Evolutionary conservation across 2,113 vertebrate genomes (phyloP).

Genomic region (Eptesicus fuscus): DNA sequence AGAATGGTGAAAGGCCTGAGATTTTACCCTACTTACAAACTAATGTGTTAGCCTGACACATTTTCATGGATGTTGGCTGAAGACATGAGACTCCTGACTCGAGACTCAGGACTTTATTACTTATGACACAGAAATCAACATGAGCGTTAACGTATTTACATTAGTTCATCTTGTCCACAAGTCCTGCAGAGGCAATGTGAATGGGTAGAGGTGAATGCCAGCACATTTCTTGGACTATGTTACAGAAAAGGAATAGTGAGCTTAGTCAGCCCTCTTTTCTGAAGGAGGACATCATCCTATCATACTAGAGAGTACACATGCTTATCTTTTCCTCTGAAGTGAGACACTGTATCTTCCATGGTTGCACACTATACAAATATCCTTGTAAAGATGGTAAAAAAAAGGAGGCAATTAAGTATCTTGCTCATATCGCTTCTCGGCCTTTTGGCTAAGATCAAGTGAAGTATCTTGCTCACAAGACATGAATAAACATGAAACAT

Average conservation of each 20-base stretch:
- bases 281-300: neutral
- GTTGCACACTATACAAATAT: neutral
- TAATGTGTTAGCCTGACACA: neutral
- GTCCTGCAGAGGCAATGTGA: neutral
- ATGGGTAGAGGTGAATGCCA: neutral
- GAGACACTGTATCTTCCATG: neutral
- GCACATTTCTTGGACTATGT: neutral
- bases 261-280: neutral
- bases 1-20: neutral
- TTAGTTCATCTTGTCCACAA: neutral
- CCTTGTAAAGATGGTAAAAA: neutral
- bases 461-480: neutral
- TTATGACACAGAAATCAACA: neutral
- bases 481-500: neutral
- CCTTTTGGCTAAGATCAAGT: too few relatives aligned
- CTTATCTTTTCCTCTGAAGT: neutral
- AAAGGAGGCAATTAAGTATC: neutral
- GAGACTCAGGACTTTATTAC: neutral
- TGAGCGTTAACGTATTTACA: neutral
- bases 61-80: neutral
- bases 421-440: neutral
- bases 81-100: neutral
- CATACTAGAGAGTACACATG: neutral
- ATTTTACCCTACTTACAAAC: neutral
- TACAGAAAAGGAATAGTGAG: neutral